Base-by-base conservation (phyloP, 2,888 invertebrate genomes). In the Bombylius discolor region DNA sequence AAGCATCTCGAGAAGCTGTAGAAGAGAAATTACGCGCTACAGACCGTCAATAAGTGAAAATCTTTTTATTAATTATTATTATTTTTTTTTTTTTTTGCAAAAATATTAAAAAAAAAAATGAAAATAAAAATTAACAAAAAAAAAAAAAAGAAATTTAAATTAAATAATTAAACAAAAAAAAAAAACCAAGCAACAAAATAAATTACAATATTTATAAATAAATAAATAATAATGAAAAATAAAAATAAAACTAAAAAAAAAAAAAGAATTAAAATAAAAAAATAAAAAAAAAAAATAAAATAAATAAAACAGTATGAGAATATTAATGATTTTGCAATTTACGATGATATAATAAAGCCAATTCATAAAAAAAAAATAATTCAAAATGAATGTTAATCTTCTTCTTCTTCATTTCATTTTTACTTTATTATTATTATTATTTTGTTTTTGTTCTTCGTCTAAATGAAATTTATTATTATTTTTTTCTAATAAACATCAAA, bases 1-100 rank as follows among this genome's bases (percentile, higher is more conserved):
- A 96, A 78, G 91, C 93, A 64, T 90, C 91, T 64, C 88, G 90
- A 70, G 92, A 93, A 75, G 89, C 90, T 64, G 92, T 93, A 63
- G 93, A 93, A 75, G 92, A 92, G 76, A 93, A 93, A 77, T 83
- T 93, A 67, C 88, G 93, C 79, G 87, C 91, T 76, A 93, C 91
- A 69, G 93, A 93, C 79, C 90, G 93, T 80, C 90, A 91, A 81
- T 91, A 85, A 70, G 64, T 62, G 59, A 60, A 59, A 60, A 60
- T 8, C 49, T 12, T 14, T 45, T 49, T 12, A 48, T 9, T 39
- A 44, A 13, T 44, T 44, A 44, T 44, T 13, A 44, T 13, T 44
- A 14, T 14, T 9, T 7, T 39, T 9, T 9, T 39, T n/a, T 23
- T 23, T 23, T 23, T 23, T 23, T 23, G 23, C 23, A 14, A 45